Evolutionary conservation across 1,140 invertebrate genomes (phyloP).

Genomic region (Ruditapes philippinarum): DNA sequence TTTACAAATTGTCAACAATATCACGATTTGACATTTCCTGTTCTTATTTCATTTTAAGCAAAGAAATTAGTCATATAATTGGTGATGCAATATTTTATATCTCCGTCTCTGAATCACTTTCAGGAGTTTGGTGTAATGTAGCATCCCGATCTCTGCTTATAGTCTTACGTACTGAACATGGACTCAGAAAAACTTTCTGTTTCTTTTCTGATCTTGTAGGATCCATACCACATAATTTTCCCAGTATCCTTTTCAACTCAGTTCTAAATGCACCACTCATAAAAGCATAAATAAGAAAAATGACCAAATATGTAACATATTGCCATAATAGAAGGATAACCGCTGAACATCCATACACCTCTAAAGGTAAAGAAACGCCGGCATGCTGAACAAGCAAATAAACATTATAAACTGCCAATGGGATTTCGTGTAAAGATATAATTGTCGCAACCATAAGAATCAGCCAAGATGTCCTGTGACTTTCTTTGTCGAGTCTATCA

Average conservation of each 20-base stretch:
- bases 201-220: background rate
- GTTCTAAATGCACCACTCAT: constrained; percentile 42
- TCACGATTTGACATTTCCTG: no score
- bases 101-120: background rate
- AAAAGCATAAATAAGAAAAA: constrained; percentile 36
- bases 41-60: no score
- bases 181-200: constrained; percentile 37
- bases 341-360: background rate
- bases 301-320: constrained; percentile 32
- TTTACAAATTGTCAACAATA: no score
- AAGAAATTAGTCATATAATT: no score
- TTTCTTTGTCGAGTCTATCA: constrained; percentile 30
- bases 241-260: constrained; percentile 1
- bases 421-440: constrained; percentile 23
- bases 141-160: background rate
- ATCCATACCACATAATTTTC: background rate
- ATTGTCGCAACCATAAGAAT: constrained; percentile 25
- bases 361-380: constrained; percentile 3
- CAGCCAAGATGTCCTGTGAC: constrained; percentile 37
- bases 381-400: background rate
- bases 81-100: no score
- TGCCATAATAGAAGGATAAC: constrained; percentile 24
- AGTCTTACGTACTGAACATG: constrained; percentile 26
- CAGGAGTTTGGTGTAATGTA: background rate
- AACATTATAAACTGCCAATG: background rate